A percentile compares a stretch with the other conserved stretches of the same genome.
These are phyloP conservation scores for Hydrozoanthus tunicans DNA, from an alignment of 64 coral and sea anemone genomes.

Conservation along the genomic window DNA sequence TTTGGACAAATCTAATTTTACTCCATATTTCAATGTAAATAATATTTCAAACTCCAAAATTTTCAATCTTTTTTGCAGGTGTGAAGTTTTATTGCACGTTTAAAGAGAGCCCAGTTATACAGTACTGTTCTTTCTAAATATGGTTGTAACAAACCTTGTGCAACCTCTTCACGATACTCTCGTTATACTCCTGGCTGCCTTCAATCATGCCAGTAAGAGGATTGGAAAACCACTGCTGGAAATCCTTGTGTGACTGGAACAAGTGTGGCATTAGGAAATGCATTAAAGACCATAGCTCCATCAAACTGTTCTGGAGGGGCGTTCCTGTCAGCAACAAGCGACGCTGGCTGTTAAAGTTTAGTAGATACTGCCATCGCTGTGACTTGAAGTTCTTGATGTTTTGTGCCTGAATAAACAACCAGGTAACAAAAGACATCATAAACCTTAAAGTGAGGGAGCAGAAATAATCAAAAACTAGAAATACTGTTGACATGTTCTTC, in stretches of 20 bases:
- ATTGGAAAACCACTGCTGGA: slow-evolving; percentile 99
- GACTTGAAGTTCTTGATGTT: slow-evolving; percentile 99
- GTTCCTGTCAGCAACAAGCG: slow-evolving; percentile 92
- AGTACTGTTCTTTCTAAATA: not conserved
- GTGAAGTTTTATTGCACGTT: no score
- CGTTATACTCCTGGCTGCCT: slow-evolving; percentile 98
- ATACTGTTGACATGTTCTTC: no score
- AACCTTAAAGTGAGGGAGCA: no score
- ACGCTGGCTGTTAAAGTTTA: slow-evolving; percentile 97
- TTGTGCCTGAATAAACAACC: slow-evolving; percentile 67
- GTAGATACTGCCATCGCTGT: slow-evolving; percentile 95
- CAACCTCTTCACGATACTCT: slow-evolving; percentile 92
- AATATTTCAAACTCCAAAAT: no score
- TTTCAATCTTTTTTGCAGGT: no score
- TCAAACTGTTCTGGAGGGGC: slow-evolving; percentile 95
- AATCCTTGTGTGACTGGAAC: slow-evolving; percentile 98
- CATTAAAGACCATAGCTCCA: slow-evolving; percentile 99
- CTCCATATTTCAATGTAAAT: no score
- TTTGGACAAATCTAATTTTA: no score
- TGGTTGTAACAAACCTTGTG: slow-evolving; percentile 78
- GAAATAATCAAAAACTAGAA: no score
- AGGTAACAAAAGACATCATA: no score
- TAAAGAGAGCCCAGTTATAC: no score
- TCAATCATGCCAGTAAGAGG: slow-evolving; percentile 98
- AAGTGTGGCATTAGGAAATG: slow-evolving; percentile 99